phyloP scores from a whole-genome alignment of 2,797 vertebrate species.

The Rhyacichthys aspro region DNA sequence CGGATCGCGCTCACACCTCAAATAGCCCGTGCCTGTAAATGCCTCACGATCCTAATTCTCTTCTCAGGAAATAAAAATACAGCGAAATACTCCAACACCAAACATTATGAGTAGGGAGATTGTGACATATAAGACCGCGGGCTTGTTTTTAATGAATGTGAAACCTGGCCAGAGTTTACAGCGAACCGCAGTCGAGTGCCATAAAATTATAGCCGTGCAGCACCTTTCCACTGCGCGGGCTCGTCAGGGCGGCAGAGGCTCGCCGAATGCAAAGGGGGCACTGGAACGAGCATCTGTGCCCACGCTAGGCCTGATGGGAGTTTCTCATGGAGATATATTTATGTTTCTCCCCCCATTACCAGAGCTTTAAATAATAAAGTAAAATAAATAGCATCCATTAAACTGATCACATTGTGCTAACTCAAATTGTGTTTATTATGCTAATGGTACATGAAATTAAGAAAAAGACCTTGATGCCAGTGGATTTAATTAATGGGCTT shows the following conservation, averaged over 20 bases:
- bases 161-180: constrained; percentile 55
- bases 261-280: constrained; percentile 76
- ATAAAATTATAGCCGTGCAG: constrained; percentile 79
- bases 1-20: constrained; percentile 47
- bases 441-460: constrained; percentile 99
- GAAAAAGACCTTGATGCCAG: constrained; percentile 99
- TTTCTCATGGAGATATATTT: constrained; percentile 93
- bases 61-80: constrained; percentile 22
- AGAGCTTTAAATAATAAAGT: constrained; percentile 98
- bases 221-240: constrained; percentile 84
- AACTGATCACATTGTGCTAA: constrained; percentile 98
- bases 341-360: constrained; percentile 90
- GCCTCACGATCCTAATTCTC: constrained; percentile 49
- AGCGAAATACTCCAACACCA: constrained; percentile 32
- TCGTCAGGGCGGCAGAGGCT: constrained; percentile 78
- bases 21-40: constrained; percentile 36
- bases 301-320: constrained; percentile 83
- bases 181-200: constrained; percentile 32
- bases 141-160: constrained; percentile 73
- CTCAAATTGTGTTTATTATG: constrained; percentile 99
- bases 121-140: constrained; percentile 60
- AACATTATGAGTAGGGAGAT: constrained; percentile 59
- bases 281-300: constrained; percentile 88
- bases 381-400: constrained; percentile 99
- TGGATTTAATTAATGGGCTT: constrained; percentile 99